These are phyloP conservation scores for Colostygia pectinataria DNA, from an alignment of 2,888 invertebrate genomes.

Conservation along the genomic window DNA sequence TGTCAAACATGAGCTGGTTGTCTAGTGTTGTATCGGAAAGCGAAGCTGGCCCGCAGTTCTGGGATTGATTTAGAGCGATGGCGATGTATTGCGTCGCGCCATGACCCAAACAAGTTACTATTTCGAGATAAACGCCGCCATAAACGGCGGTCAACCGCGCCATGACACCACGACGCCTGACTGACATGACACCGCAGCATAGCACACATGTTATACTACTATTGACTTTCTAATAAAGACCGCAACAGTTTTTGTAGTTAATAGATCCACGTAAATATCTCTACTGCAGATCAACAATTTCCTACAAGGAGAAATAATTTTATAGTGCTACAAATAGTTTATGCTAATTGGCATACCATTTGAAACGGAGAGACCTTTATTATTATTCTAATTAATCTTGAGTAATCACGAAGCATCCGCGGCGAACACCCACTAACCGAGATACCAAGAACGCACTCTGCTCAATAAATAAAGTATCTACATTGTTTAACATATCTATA, in stretches of 20 bases:
- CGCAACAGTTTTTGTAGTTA: slow-evolving; percentile 1
- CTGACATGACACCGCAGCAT: slow-evolving; percentile 23
- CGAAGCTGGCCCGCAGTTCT: slow-evolving; percentile 51
- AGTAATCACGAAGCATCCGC: slow-evolving; percentile 41
- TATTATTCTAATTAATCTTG: slow-evolving; percentile 48
- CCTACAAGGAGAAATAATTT: background rate
- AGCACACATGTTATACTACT: slow-evolving; percentile 45
- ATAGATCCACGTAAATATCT: slow-evolving; percentile 11
- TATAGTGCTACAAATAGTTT: slow-evolving; percentile 10
- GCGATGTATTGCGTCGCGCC: slow-evolving; percentile 71
- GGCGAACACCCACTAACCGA: slow-evolving; percentile 45
- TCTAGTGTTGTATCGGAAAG: slow-evolving; percentile 31
- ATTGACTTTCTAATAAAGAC: slow-evolving; percentile 66
- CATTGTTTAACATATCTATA: slow-evolving; percentile 49
- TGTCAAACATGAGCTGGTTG: slow-evolving; percentile 23
- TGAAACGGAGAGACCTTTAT: slow-evolving; percentile 42
- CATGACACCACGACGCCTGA: slow-evolving; percentile 49
- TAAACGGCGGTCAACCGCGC: slow-evolving; percentile 62
- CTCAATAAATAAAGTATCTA: slow-evolving; percentile 29
- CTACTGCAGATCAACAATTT: background rate
- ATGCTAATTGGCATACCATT: slow-evolving; percentile 40
- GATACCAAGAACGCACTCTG: slow-evolving; percentile 36
- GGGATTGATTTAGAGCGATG: slow-evolving; percentile 69
- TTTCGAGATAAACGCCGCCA: slow-evolving; percentile 79
- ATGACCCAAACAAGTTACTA: slow-evolving; percentile 79